Percentiles rank a stretch among this genome's conserved stretches.
Evolutionary conservation across 2,888 invertebrate genomes (phyloP).

Genomic region (Epistrophe grossulariae): DNA sequence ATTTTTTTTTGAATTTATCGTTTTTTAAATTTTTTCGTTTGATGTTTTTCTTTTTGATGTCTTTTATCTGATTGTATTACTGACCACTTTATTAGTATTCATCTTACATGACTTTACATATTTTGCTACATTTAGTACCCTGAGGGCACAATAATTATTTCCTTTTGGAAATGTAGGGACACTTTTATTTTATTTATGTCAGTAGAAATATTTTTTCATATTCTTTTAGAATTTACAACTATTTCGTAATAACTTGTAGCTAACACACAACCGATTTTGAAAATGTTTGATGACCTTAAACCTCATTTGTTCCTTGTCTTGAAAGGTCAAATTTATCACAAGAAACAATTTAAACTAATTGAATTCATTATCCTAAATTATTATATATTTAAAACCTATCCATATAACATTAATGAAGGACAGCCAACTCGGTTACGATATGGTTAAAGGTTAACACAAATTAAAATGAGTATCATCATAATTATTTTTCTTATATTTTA

Average conservation of each 20-base stretch:
- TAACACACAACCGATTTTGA: constrained; percentile 16
- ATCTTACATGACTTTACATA: constrained; percentile 33
- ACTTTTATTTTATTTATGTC: constrained; percentile 19
- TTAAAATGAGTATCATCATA: background rate
- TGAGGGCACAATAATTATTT: constrained; percentile 26
- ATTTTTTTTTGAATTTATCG: constrained; percentile 37
- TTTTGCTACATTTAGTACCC: constrained; percentile 42
- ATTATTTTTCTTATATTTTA: background rate
- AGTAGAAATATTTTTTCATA: constrained; percentile 70
- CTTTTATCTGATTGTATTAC: constrained; percentile 55
- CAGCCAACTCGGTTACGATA: background rate
- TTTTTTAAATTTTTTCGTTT: constrained; percentile 29
- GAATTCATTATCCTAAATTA: background rate
- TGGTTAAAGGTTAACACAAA: background rate
- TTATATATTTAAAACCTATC: background rate
- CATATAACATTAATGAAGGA: background rate
- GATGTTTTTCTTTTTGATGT: constrained; percentile 56
- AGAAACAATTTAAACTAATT: background rate
- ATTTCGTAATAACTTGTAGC: constrained; percentile 49
- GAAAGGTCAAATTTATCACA: background rate
- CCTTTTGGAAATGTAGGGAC: constrained; percentile 34
- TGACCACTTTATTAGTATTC: constrained; percentile 37
- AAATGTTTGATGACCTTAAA: constrained; percentile 48
- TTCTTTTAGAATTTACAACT: constrained; percentile 40
- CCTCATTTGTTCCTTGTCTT: background rate